These are phyloP conservation scores for Poicephalus meyeri DNA, from an alignment of 2,113 vertebrate genomes.

Conservation along the genomic window DNA sequence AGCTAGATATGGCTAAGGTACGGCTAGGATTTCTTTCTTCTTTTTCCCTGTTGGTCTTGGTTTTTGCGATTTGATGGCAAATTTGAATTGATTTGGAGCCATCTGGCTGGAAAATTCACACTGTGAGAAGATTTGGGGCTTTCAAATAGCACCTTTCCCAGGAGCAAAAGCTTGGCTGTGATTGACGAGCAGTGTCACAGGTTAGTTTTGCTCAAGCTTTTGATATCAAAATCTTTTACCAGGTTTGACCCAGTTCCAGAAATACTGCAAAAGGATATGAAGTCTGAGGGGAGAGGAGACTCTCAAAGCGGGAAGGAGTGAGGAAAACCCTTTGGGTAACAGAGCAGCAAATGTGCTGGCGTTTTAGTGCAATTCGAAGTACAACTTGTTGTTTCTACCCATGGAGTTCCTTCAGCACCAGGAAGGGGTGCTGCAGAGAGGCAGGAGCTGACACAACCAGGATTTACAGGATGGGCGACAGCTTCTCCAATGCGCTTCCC, in stretches of 20 bases:
- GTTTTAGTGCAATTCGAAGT: neutral
- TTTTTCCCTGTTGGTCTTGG: neutral
- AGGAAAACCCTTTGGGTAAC: neutral
- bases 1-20: neutral
- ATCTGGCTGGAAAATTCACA: neutral
- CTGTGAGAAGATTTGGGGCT: neutral
- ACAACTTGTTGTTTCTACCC: neutral
- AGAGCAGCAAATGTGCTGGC: neutral
- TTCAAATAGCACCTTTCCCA: neutral
- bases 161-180: neutral
- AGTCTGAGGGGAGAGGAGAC: neutral
- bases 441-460: neutral
- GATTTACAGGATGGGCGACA: neutral
- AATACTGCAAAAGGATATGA: neutral
- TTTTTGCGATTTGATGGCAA: neutral
- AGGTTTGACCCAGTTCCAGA: neutral
- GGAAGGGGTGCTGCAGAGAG: neutral
- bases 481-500: neutral
- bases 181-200: neutral
- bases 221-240: neutral
- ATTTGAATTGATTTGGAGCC: neutral
- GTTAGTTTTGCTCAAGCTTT: neutral
- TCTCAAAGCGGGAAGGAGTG: neutral
- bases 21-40: neutral
- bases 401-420: accelerated